A percentile compares a stretch with the other conserved stretches of the same genome.
phyloP scores from a whole-genome alignment of 2,888 invertebrate species.

The Andrena dorsata region DNA sequence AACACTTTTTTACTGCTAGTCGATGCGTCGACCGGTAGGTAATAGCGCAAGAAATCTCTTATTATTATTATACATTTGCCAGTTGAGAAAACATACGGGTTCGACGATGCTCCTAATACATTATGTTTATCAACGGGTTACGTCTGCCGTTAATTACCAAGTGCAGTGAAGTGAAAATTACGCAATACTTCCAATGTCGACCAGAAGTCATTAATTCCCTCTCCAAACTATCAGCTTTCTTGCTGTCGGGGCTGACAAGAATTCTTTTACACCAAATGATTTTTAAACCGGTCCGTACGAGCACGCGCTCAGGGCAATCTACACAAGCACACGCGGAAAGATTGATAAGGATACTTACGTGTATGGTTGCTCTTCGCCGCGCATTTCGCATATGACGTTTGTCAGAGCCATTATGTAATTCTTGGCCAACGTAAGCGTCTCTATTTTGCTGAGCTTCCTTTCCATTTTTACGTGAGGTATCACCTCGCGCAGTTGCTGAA shows the following conservation, averaged over 20 bases:
- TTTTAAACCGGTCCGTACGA: not conserved
- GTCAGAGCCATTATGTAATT: conserved; percentile 94
- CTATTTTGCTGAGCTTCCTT: conserved; percentile 92
- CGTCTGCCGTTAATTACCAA: not conserved
- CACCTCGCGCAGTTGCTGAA: conserved; percentile 90
- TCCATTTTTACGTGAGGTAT: conserved; percentile 93
- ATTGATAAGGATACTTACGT: conserved; percentile 85
- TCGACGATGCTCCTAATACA: not conserved
- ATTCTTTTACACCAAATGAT: not conserved
- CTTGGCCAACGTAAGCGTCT: conserved; percentile 92
- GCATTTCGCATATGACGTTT: conserved; percentile 92
- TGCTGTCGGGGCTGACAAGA: not conserved
- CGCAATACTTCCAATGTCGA: not conserved
- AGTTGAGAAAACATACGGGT: not conserved
- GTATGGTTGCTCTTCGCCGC: conserved; percentile 90
- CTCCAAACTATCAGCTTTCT: not conserved
- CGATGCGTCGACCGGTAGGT: not conserved
- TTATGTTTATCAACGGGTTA: conserved; percentile 5
- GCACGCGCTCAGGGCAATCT: not conserved
- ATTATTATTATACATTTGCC: not conserved
- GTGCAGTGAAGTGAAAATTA: conserved; percentile 8
- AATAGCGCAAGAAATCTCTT: not conserved
- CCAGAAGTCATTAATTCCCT: not conserved
- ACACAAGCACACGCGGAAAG: too few relatives aligned
- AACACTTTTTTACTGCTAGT: not conserved